Percentiles rank a stretch among this genome's conserved stretches.
phyloP scores from a whole-genome alignment of 2,113 vertebrate species.

The Prionailurus bengalensis region DNA sequence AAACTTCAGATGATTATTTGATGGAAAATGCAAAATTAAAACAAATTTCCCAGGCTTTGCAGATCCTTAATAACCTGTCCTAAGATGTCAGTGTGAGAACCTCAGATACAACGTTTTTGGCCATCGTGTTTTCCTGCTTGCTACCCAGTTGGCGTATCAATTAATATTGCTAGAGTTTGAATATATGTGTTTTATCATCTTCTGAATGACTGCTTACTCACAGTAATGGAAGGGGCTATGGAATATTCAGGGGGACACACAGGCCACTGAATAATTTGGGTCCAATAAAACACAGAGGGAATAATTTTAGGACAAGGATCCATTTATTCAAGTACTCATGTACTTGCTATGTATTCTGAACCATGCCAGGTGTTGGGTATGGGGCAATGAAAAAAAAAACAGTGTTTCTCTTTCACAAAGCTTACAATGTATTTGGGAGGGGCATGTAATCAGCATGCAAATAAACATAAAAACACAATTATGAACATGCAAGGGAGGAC shows the following conservation, averaged over 20 bases:
- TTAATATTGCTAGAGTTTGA: neutral
- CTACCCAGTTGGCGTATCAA: neutral
- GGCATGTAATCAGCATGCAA: neutral
- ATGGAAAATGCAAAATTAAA: constrained; percentile 43
- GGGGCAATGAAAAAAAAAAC: neutral
- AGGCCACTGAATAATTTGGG: neutral
- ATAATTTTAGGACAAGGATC: neutral
- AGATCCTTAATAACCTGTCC: neutral
- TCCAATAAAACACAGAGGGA: neutral
- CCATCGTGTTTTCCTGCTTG: neutral
- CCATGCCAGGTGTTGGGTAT: neutral
- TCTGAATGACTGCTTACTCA: neutral
- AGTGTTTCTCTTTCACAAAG: neutral
- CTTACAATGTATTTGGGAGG: neutral
- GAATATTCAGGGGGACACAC: constrained; percentile 15
- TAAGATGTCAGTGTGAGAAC: neutral
- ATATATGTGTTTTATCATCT: constrained; percentile 18
- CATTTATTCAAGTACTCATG: constrained; percentile 4
- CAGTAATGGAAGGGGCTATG: neutral
- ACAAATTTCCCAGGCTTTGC: neutral
- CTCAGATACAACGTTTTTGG: constrained; percentile 18
- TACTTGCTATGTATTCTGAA: neutral
- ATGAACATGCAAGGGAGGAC: neutral
- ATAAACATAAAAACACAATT: constrained; percentile 28
- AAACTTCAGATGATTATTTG: constrained; percentile 32